Percentiles rank a stretch among this genome's conserved stretches.
phyloP scores from a whole-genome alignment of 2,797 vertebrate species.

The Alauda arvensis region DNA sequence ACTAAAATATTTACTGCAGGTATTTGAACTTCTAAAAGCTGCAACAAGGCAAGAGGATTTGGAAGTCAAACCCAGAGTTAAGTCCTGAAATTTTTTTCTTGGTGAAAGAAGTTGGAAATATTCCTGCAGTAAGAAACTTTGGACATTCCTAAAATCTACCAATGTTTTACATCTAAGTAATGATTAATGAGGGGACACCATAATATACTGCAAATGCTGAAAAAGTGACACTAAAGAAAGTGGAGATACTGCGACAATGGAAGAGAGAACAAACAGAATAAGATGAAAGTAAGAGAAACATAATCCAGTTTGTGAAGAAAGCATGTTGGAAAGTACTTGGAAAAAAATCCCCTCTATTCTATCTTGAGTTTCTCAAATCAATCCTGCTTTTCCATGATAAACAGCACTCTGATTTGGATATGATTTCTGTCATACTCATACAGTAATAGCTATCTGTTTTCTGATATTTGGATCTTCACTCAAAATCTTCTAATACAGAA shows the following conservation, averaged over 20 bases:
- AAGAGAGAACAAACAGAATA: background rate
- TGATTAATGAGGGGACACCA: accelerated
- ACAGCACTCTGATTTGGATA: background rate
- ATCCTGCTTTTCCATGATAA: background rate
- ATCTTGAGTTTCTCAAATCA: background rate
- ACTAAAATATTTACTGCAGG: background rate
- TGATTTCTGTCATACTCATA: background rate
- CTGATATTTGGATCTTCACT: background rate
- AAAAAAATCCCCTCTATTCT: background rate
- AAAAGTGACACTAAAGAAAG: background rate
- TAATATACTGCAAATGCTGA: background rate
- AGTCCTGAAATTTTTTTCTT: background rate
- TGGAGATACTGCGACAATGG: background rate
- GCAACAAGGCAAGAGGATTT: background rate
- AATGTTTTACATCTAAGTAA: background rate
- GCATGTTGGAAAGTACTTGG: background rate
- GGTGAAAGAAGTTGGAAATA: background rate
- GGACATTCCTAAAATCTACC: background rate
- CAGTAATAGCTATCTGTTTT: background rate
- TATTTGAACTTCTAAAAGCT: background rate
- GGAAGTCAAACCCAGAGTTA: background rate
- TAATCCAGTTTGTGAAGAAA: background rate
- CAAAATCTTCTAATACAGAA: background rate
- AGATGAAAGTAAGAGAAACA: background rate
- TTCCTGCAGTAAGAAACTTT: background rate